A percentile compares a stretch with the other conserved stretches of the same genome.
Conservation (phyloP, 1,140 invertebrate genomes). For the Drosophila dunni region DNA sequence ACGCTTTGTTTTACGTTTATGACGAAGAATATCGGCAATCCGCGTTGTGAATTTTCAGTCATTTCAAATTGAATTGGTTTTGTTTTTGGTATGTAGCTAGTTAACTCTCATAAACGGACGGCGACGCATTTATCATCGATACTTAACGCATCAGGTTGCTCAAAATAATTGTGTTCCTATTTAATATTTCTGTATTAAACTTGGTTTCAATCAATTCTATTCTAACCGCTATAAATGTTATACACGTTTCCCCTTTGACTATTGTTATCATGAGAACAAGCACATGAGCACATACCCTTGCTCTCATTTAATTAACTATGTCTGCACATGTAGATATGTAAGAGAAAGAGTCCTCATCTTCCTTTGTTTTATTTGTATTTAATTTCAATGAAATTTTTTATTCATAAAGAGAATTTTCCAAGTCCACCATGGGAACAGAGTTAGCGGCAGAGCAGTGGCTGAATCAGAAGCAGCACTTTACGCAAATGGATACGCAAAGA, state of each 20-base stretch:
- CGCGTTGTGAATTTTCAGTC: neutral
- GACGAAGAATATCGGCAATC: neutral
- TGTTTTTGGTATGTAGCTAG: too few species aligned
- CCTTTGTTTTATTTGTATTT: constrained; percentile 19
- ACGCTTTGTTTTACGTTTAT: too few species aligned
- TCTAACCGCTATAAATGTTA: constrained; percentile 8
- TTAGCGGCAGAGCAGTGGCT: neutral
- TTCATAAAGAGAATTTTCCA: constrained; percentile 43
- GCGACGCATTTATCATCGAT: too few species aligned
- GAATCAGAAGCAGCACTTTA: constrained; percentile 23
- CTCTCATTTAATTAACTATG: neutral
- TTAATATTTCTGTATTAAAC: neutral
- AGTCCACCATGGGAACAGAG: constrained; percentile 30
- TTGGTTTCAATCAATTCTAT: neutral
- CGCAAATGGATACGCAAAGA: constrained; percentile 25
- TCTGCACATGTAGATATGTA: neutral
- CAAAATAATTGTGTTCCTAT: constrained; percentile 3
- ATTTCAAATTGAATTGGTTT: too few species aligned
- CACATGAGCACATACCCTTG: neutral
- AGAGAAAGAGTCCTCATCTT: neutral
- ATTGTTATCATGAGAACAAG: neutral
- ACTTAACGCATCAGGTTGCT: too few species aligned
- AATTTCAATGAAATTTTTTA: constrained; percentile 38
- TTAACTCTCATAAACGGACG: too few species aligned
- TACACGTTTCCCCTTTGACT: neutral